phyloP scores from a whole-genome alignment of 2,888 invertebrate genomes.

The Cecidostiba fungosa region DNA sequence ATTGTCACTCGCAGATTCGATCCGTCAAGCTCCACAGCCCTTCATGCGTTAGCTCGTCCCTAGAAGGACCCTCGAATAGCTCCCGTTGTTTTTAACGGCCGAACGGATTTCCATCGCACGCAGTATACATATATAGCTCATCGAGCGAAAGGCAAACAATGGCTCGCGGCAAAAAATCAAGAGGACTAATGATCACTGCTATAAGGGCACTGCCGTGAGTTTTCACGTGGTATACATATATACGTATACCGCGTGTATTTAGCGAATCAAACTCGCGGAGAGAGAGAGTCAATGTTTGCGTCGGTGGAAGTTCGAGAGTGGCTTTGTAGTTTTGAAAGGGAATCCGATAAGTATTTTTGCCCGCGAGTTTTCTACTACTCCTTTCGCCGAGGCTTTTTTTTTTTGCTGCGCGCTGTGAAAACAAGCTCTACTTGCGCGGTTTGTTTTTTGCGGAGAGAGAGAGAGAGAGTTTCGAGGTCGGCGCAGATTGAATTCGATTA shows the following conservation, averaged over 20 bases:
- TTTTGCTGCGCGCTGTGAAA: background rate
- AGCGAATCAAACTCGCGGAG: background rate
- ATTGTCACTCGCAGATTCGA: conserved; percentile 43
- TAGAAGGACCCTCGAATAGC: background rate
- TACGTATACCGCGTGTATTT: background rate
- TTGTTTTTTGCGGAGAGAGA: background rate
- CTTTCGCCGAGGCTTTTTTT: background rate
- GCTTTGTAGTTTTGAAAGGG: conserved; percentile 16
- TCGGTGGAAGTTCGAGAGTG: background rate
- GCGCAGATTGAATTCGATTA: background rate
- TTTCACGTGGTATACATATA: background rate
- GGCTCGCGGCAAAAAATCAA: background rate
- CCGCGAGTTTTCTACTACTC: background rate
- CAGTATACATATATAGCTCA: background rate
- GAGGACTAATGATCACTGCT: background rate
- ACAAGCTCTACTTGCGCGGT: conserved; percentile 5
- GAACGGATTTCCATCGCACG: background rate
- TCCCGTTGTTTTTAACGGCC: background rate
- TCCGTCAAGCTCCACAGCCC: background rate
- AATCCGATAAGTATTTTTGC: conserved; percentile 15
- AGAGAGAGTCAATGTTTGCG: conserved; percentile 8
- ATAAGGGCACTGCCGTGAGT: background rate
- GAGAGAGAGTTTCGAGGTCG: background rate
- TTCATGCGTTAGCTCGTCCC: background rate
- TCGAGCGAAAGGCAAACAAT: background rate